These are phyloP conservation scores for Hemicrepidius hirtus DNA, from an alignment of 2,888 invertebrate genomes.

Conservation along the genomic window DNA sequence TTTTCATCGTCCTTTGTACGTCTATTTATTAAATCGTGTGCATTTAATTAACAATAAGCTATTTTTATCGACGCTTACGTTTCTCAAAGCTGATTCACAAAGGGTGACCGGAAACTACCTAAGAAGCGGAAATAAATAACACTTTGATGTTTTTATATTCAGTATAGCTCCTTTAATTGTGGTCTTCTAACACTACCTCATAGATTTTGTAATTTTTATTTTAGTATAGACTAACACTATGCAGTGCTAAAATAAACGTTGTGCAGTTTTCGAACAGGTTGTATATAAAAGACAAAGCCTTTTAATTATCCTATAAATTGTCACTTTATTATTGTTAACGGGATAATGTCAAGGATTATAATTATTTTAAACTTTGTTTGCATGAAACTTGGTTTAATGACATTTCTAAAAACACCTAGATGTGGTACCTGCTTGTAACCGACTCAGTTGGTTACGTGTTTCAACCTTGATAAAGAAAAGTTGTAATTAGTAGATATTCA, in stretches of 20 bases:
- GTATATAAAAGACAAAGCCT: background rate
- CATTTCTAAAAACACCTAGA: constrained; percentile 18
- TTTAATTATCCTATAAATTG: constrained; percentile 14
- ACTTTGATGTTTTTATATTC: too few relatives aligned
- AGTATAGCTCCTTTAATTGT: too few relatives aligned
- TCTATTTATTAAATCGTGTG: too few relatives aligned
- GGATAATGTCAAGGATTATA: constrained; percentile 24
- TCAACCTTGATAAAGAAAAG: constrained; percentile 28
- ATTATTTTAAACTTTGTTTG: constrained; percentile 17
- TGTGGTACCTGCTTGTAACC: constrained; percentile 16
- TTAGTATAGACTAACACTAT: too few relatives aligned
- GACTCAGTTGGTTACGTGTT: constrained; percentile 19
- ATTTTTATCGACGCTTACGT: constrained; percentile 16
- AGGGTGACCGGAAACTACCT: too few relatives aligned
- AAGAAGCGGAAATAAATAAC: too few relatives aligned
- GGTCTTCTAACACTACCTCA: too few relatives aligned
- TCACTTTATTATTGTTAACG: constrained; percentile 15
- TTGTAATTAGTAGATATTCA: constrained; percentile 17
- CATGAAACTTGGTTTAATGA: constrained; percentile 14
- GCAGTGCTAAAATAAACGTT: too few relatives aligned
- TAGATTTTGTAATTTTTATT: too few relatives aligned
- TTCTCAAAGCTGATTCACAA: constrained; percentile 13
- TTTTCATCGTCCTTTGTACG: too few relatives aligned
- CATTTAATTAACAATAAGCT: background rate
- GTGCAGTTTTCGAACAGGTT: too few relatives aligned